These are phyloP conservation scores for Chlorops oryzae DNA, from an alignment of 1,140 invertebrate species.

Conservation along the genomic window DNA sequence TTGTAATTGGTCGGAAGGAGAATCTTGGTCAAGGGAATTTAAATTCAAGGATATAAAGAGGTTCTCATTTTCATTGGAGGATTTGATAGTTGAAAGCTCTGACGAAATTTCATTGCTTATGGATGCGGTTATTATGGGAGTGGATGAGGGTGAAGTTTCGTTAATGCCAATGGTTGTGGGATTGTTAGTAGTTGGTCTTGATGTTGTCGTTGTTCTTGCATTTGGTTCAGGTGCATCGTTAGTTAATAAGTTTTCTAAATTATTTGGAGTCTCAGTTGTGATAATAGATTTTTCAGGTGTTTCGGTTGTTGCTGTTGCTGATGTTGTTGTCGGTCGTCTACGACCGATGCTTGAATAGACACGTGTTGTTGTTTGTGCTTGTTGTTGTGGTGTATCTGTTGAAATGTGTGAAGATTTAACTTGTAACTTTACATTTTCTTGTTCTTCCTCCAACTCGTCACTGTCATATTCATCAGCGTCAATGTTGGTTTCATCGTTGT, in stretches of 20 bases:
- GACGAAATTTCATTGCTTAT: conserved; percentile 1
- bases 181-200: conserved; percentile 39
- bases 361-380: conserved; percentile 25
- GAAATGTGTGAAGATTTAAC: conserved; percentile 24
- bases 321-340: conserved; percentile 29
- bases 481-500: conserved; percentile 13
- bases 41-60: conserved; percentile 20
- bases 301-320: conserved; percentile 39
- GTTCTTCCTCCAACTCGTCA: conserved; percentile 31
- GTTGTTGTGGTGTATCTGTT: conserved; percentile 23
- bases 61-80: conserved; percentile 6
- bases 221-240: conserved; percentile 43
- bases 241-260: conserved; percentile 24
- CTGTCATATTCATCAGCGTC: conserved; percentile 19
- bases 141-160: conserved; percentile 17
- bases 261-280: conserved; percentile 23
- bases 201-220: conserved; percentile 38
- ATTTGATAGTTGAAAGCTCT: background rate
- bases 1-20: conserved; percentile 3
- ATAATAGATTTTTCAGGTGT: conserved; percentile 35
- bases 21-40: conserved; percentile 19
- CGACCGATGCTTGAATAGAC: conserved; percentile 44
- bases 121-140: conserved; percentile 7
- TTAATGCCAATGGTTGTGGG: conserved; percentile 44
- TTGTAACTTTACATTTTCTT: conserved; percentile 42